Base-by-base conservation (phyloP, 2,113 vertebrate species). In the Etia nguti region DNA sequence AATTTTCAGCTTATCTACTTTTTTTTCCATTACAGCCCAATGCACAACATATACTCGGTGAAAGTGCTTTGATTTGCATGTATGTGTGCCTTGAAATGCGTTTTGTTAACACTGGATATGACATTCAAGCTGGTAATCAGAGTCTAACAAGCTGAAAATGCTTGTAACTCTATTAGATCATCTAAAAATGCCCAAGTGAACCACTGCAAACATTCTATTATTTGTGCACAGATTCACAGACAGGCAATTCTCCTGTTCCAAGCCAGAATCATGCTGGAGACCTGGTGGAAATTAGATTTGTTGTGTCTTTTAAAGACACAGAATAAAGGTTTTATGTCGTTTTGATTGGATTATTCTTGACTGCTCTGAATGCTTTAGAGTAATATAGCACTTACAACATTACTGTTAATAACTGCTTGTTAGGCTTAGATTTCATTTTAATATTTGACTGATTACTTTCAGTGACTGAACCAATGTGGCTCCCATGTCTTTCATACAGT, bases 341-440 rank as follows among this genome's bases (percentile, higher is more conserved):
- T 68, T 70, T 81, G 80, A 88, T 90, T 52, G 6, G 26, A 90
- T 93, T 70, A 41, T 81, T 85, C 36, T 16, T 7, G 34, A 80
- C 85, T 86, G 41, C 73, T 18, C 60, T 41, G 80, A 81, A 65
- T 82, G 54, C 57, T 65, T 31, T 50, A 52, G 73, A 52, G 86
- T 84, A 90, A 92, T 41, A 55, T 6, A 24, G 89, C 46, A 77
- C 91, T 73, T 48, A 57, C 36, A 13, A 54, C 70, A 85, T 80
- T 80, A 82, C 84, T 83, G 85, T 48, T 81, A 82, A 91, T 86
- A 86, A 89, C 38, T 84, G 41, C 70, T 50, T 86, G 70, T 81
- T 83, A 60, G 86, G 10, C 79, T 90, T 56, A 57, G 79, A 92
- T 89, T 81, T 29, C 38, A 88, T 90, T 92, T 82, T 31, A 26